Base-by-base conservation (phyloP, 2,797 vertebrate species). In the Ispidina picta region DNA sequence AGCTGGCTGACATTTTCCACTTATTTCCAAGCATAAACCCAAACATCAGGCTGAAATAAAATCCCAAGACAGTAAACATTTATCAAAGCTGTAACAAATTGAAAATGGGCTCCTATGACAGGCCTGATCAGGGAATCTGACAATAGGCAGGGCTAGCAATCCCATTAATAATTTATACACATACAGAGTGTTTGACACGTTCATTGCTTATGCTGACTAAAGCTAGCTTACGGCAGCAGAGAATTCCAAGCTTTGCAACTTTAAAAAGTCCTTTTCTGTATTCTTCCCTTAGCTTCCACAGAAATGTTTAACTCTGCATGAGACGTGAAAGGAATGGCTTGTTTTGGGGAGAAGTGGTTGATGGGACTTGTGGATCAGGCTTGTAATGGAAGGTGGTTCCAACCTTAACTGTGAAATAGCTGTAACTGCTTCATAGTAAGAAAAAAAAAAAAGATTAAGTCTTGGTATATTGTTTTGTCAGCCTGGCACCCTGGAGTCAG, bases 301-400 rank as follows among this genome's bases (percentile, higher is more conserved):
- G 51, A 90, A 86, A 59, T 35, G 72, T 46, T 80, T 86, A 89
- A 59, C 59, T 69, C 88, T 72, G 55, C 52, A 66, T 81, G 79
- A 90, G 79, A 83, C 52, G 43, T 37, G 86, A 85, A 89, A 93
- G 58, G 77, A 93, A 90, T 72, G 28, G 28, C 25, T 85, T 89
- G 51, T 35, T 90, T 69, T 10, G 35, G 70, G 64, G 35, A 80
- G 54, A 83, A 92, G 59, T 33, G 31, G 39, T 80, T 87, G 70
- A 89, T 43, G 28, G 58, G 43, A 75, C 51, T 10, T 87, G 70
- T 73, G 93, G 72, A 83, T 83, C 72, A 83, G 48, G n/a, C n/a
- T 83, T 78, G 70, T 85, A 83, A 87, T 78, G 66, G 54, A 90
- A 87, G 43, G 35, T 60, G 87, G 52, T 59, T 90, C 77, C 86